Evolutionary conservation across 2,797 vertebrate genomes (phyloP), one percentile per base, ranked within the genome.

Genomic region (Myiotriccus ornatus): DNA sequence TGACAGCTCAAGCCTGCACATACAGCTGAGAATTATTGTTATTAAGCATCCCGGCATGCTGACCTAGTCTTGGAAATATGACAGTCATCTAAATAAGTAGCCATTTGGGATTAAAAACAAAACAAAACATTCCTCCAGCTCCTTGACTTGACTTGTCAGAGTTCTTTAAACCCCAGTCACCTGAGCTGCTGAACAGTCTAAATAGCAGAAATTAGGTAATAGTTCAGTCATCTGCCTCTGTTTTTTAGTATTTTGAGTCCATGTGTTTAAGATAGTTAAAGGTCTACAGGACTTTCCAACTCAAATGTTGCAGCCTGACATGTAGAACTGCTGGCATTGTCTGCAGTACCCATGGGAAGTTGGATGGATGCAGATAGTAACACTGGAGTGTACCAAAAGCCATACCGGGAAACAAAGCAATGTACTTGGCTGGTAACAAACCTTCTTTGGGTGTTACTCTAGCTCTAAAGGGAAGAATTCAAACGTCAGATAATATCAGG

Each of bases 51-150:
- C 16, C 59, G 62, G 23, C 8, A 2, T 41, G 41, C 55, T 87
- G 83, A 89, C 47, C 32, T 79, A 28, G 69, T 67, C 19, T 86
- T 79, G 22, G n/a, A 93, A 91, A 84, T 80, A 91, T 23, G 73
- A 69, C 20, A 53, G 43, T 62, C 59, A 60, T 76, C 52, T 82
- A 90, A 90, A 46, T 76, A 84, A 87, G 27, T 70, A 46, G 13
- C 25, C 18, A 35, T 53, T 35, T 19, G 28, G 25, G 35, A 71
- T 76, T 73, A 16, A 28, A 49, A 37, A 71, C 49, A 79, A 30
- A 19, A 19, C 30, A 4, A 39, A 0, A 2, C 27, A 43, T 86
- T 88, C 13, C 7, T 82, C 12, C 17, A 63, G 55, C 55, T 78
- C n/a, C 55, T 76, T 71, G 43, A 73, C n/a, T 77, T 91, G n/a